Conservation (phyloP, 2,113 vertebrate genomes). For the Chloropsis hardwickii region DNA sequence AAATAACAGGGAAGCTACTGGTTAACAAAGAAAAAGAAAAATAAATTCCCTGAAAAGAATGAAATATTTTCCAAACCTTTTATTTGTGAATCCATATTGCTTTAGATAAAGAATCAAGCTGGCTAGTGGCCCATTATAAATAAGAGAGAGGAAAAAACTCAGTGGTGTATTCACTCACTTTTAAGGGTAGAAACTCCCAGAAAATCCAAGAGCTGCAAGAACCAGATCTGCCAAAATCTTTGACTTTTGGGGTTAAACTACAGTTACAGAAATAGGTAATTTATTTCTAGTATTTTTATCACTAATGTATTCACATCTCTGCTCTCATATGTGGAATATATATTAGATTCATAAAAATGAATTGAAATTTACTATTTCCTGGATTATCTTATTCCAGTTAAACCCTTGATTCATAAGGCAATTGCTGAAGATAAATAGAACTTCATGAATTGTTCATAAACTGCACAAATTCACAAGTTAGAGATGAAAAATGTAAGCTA, state of each 20-base stretch:
- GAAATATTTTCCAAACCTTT: neutral
- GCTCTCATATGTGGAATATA: neutral
- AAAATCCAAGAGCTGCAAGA: neutral
- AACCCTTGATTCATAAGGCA: constrained; percentile 45
- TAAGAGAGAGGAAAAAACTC: neutral
- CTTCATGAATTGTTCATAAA: constrained; percentile 58
- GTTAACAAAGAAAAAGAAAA: neutral
- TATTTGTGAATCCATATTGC: neutral
- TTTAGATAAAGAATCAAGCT: neutral
- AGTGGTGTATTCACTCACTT: neutral
- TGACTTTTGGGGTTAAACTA: neutral
- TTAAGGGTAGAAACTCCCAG: neutral
- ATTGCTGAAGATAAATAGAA: constrained; percentile 54
- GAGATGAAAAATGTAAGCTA: constrained; percentile 6
- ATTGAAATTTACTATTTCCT: constrained; percentile 56
- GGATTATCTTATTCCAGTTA: constrained; percentile 58
- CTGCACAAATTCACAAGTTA: constrained; percentile 13
- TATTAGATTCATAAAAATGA: constrained; percentile 49
- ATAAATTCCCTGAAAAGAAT: neutral
- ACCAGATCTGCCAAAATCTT: neutral
- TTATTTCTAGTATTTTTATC: constrained; percentile 51
- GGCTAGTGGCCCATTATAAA: neutral
- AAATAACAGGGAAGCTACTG: neutral
- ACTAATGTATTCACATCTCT: constrained; percentile 23
- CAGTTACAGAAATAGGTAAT: neutral